Evolutionary conservation across 2,888 invertebrate genomes (phyloP).

Genomic region (Ennomos quercinarius): DNA sequence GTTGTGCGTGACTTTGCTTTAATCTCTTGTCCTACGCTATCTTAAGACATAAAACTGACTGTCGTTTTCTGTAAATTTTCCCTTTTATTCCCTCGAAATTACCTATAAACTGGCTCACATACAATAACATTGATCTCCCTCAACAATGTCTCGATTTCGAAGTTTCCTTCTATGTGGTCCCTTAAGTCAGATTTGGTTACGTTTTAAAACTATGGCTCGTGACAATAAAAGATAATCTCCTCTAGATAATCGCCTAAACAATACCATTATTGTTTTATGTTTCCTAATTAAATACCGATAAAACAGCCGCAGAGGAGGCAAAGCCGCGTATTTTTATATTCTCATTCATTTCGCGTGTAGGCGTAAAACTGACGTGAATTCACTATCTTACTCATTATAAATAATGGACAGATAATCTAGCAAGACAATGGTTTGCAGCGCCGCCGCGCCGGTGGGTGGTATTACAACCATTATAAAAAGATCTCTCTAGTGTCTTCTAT

Average conservation of each 20-base stretch:
- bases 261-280: constrained; percentile 52
- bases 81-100: constrained; percentile 24
- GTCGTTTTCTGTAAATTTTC: constrained; percentile 36
- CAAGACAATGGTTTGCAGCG: constrained; percentile 73
- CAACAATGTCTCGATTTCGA: constrained; percentile 19
- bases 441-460: constrained; percentile 61
- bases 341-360: constrained; percentile 56
- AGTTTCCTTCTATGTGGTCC: constrained; percentile 22
- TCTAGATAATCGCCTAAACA: constrained; percentile 44
- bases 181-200: constrained; percentile 32
- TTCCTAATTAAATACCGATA: constrained; percentile 52
- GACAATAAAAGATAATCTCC: constrained; percentile 44
- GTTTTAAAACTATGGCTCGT: constrained; percentile 40
- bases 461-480: constrained; percentile 45
- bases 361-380: constrained; percentile 64
- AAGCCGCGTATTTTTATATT: constrained; percentile 38
- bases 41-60: constrained; percentile 42
- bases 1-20: constrained; percentile 49
- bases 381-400: constrained; percentile 71
- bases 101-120: constrained; percentile 21
- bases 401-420: constrained; percentile 74
- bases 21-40: constrained; percentile 47
- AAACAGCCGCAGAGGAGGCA: constrained; percentile 33
- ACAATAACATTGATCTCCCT: constrained; percentile 24
- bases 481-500: constrained; percentile 17